Evolutionary conservation across 1,140 invertebrate genomes (phyloP), one percentile per base, ranked within the genome.

Genomic region (Musca vetustissima): DNA sequence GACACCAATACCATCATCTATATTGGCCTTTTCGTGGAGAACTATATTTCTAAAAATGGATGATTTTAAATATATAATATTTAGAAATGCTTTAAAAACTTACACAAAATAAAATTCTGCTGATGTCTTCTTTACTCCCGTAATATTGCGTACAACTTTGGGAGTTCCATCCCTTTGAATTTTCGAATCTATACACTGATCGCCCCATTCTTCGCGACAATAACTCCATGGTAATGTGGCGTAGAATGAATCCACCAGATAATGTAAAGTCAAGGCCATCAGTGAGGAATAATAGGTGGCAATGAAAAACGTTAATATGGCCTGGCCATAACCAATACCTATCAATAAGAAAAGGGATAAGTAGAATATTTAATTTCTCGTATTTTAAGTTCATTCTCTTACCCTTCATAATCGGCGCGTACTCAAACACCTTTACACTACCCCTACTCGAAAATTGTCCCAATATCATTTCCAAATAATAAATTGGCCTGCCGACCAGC

Each of bases 401-500:
- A 90, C 90, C 89, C 86, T 87, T 87, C 83, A 91, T 85, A 4
- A 86, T 87, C 14, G 89, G 87, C n/a, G 85, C 73, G 53, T 86
- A 76, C 19, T 85, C 80, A 80, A 87, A 89, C 32, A 89, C 84
- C 71, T 86, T 89, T 15, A 93, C 88, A 52, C 88, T 89, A 50
- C 91, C 91, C 24, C 86, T 86, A 57, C 89, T 88, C 4, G 90
- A 88, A 75, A 93, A 93, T 75, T 93, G 92, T 19, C 92, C 92
- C 0, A 94, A 76, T 4, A 89, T 85, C 80, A 92, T 90, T 79
- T 97, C 95, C 85, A 96, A 86, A 73, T 94, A 95, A 79, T 96
- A 97, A 70, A 96, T 87, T 0, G 95, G 95, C 74, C 94, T 90
- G 1, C 95, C 95, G 49, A 94, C 89, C 32, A 95, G 81, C 1